phyloP scores from a whole-genome alignment of 2,113 vertebrate genomes.

The Camarhynchus parvulus region DNA sequence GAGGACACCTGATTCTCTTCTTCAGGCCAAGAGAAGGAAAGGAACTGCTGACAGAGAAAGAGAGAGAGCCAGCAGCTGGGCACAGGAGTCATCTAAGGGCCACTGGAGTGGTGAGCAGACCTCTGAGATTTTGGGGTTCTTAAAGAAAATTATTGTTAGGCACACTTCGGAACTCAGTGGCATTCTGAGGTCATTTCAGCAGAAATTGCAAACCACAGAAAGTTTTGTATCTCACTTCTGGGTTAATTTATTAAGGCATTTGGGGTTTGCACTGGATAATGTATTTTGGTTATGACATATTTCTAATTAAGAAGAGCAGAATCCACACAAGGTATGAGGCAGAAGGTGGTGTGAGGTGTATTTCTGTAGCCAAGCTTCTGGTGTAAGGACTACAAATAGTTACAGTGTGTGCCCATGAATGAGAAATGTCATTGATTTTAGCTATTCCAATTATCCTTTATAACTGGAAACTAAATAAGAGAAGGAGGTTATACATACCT shows the following conservation, averaged over 20 bases:
- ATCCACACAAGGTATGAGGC: background rate
- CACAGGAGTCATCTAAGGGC: background rate
- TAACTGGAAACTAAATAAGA: background rate
- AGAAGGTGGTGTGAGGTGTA: background rate
- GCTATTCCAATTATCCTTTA: background rate
- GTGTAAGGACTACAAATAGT: background rate
- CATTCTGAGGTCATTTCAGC: background rate
- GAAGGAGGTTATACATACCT: background rate
- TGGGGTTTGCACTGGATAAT: background rate
- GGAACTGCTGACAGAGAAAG: background rate
- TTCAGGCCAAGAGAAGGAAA: background rate
- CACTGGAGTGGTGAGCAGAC: background rate
- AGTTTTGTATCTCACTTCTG: background rate
- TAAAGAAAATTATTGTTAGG: background rate
- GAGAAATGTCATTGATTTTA: background rate
- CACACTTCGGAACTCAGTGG: background rate
- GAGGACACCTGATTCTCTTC: background rate
- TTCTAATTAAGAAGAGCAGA: background rate
- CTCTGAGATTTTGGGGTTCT: background rate
- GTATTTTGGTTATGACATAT: background rate
- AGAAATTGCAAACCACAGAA: slow-evolving; percentile 13
- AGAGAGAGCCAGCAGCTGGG: background rate
- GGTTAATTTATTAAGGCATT: background rate
- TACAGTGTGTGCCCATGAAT: background rate
- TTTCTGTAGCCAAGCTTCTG: background rate